phyloP scores from a whole-genome alignment of 2,113 vertebrate species.

The Xenopus borealis region DNA sequence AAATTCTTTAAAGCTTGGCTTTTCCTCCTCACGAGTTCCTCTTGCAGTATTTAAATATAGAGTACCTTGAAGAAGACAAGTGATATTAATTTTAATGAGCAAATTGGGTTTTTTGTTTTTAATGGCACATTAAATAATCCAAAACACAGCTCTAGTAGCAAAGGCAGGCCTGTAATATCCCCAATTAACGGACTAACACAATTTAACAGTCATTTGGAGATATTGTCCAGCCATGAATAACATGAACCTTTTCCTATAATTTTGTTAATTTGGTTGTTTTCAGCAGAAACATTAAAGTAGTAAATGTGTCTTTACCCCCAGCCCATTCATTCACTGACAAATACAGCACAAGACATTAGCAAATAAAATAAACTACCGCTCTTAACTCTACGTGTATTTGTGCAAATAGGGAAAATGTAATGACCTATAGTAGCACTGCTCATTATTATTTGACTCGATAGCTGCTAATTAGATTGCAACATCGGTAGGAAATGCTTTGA shows the following conservation, averaged over 20 bases:
- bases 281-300: background rate
- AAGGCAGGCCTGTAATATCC: background rate
- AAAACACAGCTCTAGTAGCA: background rate
- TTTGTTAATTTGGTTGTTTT: background rate
- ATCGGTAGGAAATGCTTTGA: too few species aligned
- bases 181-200: background rate
- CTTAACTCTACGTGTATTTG: too few species aligned
- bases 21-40: too few species aligned
- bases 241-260: background rate
- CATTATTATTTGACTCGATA: background rate
- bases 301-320: background rate
- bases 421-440: background rate
- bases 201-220: background rate
- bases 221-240: background rate
- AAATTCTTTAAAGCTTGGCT: too few species aligned
- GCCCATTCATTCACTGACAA: background rate
- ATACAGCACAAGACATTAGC: too few species aligned
- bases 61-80: background rate
- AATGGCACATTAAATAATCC: conserved; percentile 1
- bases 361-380: background rate
- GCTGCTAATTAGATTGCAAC: background rate
- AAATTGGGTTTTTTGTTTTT: background rate
- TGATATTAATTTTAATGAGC: background rate
- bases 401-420: background rate
- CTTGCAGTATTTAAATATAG: background rate